Evolutionary conservation across 64 coral and sea anemone species (phyloP), one percentile per base, ranked within the genome.

Genomic region (Catalaphyllia jardinei): DNA sequence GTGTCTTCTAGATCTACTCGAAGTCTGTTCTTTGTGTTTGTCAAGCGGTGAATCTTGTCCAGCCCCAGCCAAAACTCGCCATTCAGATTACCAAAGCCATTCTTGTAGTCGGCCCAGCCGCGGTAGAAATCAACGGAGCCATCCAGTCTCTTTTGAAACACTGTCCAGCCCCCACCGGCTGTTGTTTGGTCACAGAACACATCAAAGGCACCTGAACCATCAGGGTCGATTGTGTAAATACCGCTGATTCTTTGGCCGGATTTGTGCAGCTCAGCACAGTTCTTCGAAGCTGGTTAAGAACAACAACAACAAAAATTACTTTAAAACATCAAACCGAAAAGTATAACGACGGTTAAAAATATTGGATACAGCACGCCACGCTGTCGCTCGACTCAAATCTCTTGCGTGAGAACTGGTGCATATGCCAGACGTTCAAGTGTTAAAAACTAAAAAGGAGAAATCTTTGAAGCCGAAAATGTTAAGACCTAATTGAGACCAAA

Each of bases 31-130:
- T n/a, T 60, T 14, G 8, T 42, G 60, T 71, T 81, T 17, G 90
- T 92, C 59, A 92, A 61, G 29, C 80, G 71, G 25, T 92, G 35
- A 18, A 92, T 79, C 60, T 92, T 92, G 59, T 92, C 90, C 27
- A 82, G 67, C 14, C 90, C 90, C 15, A 92, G 73, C 90, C 90
- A 92, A 87, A 86, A 86, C 82, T 86, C 82, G 15, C 89, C 90
- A 29, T 55, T 77, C 39, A 86, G 80, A 39, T 86, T 79, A n/a
- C 82, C 90, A 42, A 92, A 92, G 27, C 90, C 90, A 52, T 15
- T 31, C 57, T 92, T 92, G 60, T 92, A 92, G 52, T 92, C 90
- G 0, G 16, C 39, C 82, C 82, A 92, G 39, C 54, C 79, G 12
- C 72, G 82, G 62, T 71, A 87, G 31, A 92, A 92, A 27, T 92